A percentile compares a stretch with the other conserved stretches of the same genome.
Conservation (phyloP, 2,113 vertebrate species). For the Centrocercus urophasianus region DNA sequence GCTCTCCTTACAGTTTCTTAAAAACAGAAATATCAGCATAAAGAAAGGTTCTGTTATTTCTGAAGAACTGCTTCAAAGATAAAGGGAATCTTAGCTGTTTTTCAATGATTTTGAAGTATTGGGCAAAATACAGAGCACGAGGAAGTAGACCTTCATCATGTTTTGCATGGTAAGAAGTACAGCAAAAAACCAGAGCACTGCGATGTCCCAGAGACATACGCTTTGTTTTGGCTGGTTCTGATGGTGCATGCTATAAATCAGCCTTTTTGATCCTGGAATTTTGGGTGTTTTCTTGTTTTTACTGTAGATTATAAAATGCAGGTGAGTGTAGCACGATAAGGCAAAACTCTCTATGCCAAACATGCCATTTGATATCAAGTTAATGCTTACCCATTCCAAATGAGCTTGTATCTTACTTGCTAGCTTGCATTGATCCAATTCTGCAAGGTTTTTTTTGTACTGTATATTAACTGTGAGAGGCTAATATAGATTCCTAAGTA, state of each 20-base stretch:
- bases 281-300: neutral
- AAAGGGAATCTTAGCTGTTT: slow-evolving; percentile 17
- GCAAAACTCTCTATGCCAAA: neutral
- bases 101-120: neutral
- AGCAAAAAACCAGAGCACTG: slow-evolving; percentile 14
- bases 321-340: slow-evolving; percentile 21
- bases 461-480: slow-evolving; percentile 39
- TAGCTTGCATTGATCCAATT: slow-evolving; percentile 46
- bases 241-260: slow-evolving; percentile 11
- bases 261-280: slow-evolving; percentile 26
- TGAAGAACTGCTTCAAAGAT: neutral
- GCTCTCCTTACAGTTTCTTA: neutral
- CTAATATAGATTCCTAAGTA: slow-evolving; percentile 10
- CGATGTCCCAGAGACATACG: neutral
- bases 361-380: neutral
- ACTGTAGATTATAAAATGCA: slow-evolving; percentile 20
- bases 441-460: slow-evolving; percentile 22
- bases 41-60: neutral
- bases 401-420: slow-evolving; percentile 17
- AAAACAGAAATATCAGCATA: neutral
- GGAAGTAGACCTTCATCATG: neutral
- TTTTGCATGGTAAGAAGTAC: neutral
- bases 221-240: slow-evolving; percentile 16
- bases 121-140: neutral
- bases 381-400: slow-evolving; percentile 47